These are phyloP conservation scores for Nannobrachium achirus DNA, from an alignment of 2,113 vertebrate species.

Conservation along the genomic window DNA sequence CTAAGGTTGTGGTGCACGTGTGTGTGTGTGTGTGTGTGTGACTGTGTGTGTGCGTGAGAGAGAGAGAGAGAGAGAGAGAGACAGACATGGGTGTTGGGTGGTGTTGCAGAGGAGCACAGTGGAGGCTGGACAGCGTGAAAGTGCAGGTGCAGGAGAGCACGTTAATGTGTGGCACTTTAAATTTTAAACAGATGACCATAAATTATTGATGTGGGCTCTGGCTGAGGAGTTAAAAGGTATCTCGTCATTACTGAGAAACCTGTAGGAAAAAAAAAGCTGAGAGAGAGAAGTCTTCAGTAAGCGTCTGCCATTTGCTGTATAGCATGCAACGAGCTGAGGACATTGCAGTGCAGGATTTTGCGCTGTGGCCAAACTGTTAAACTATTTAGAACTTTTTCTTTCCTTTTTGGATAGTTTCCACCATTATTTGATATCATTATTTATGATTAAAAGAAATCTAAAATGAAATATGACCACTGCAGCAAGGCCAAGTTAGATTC, in stretches of 20 bases:
- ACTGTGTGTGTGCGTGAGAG: background rate
- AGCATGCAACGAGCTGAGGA: slow-evolving; percentile 19
- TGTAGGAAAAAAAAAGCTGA: slow-evolving; percentile 58
- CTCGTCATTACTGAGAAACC: slow-evolving; percentile 74
- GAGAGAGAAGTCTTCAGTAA: slow-evolving; percentile 51
- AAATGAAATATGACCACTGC: background rate
- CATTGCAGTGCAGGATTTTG: slow-evolving; percentile 19
- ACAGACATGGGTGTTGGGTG: background rate
- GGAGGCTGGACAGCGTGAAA: slow-evolving; percentile 76
- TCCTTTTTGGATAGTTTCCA: too few species aligned
- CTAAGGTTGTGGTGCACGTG: too few species aligned
- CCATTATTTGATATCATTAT: too few species aligned
- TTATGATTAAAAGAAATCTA: too few species aligned
- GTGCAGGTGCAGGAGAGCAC: slow-evolving; percentile 80
- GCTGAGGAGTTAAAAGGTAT: slow-evolving; percentile 84
- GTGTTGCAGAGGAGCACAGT: slow-evolving; percentile 33
- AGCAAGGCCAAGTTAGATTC: background rate
- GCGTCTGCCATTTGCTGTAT: slow-evolving; percentile 31
- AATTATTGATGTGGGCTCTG: slow-evolving; percentile 82
- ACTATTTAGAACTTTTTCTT: too few species aligned
- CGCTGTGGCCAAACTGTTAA: background rate
- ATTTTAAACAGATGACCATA: slow-evolving; percentile 81
- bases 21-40: too few species aligned
- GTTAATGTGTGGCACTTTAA: slow-evolving; percentile 84
- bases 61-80: background rate